These are phyloP conservation scores for Orthosia cruda DNA, from an alignment of 2,888 invertebrate genomes.

Conservation along the genomic window DNA sequence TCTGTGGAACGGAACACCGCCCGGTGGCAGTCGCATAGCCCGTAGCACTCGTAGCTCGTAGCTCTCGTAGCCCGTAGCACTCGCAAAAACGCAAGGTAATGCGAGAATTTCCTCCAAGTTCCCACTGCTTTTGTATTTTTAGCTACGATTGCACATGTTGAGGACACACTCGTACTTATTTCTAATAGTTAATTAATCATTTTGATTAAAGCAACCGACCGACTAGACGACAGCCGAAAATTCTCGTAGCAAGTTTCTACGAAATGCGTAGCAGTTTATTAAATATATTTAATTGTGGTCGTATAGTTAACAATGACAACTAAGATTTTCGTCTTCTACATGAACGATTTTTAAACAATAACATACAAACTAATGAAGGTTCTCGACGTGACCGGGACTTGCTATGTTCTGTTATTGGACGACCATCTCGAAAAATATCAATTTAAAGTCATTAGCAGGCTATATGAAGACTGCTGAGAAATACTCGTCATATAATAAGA, in stretches of 20 bases:
- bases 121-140: constrained; percentile 49
- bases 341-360: constrained; percentile 51
- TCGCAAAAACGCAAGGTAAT: constrained; percentile 59
- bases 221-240: not conserved
- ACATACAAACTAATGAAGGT: constrained; percentile 68
- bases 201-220: constrained; percentile 2
- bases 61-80: constrained; percentile 59
- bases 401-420: constrained; percentile 59
- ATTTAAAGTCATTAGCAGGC: constrained; percentile 53
- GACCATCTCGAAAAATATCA: constrained; percentile 45
- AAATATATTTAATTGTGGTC: not conserved
- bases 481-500: constrained; percentile 63
- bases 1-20: constrained; percentile 56
- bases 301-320: constrained; percentile 6
- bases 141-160: constrained; percentile 47
- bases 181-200: constrained; percentile 27
- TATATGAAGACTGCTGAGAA: constrained; percentile 61
- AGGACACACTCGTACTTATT: constrained; percentile 5
- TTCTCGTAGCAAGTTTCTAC: constrained; percentile 35
- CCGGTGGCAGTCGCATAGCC: constrained; percentile 19
- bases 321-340: constrained; percentile 36
- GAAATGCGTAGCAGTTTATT: constrained; percentile 29
- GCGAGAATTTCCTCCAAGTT: constrained; percentile 42
- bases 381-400: constrained; percentile 54
- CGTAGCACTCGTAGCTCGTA: constrained; percentile 51